Conservation (phyloP, 2,113 vertebrate species). For the Hypomesus transpacificus region DNA sequence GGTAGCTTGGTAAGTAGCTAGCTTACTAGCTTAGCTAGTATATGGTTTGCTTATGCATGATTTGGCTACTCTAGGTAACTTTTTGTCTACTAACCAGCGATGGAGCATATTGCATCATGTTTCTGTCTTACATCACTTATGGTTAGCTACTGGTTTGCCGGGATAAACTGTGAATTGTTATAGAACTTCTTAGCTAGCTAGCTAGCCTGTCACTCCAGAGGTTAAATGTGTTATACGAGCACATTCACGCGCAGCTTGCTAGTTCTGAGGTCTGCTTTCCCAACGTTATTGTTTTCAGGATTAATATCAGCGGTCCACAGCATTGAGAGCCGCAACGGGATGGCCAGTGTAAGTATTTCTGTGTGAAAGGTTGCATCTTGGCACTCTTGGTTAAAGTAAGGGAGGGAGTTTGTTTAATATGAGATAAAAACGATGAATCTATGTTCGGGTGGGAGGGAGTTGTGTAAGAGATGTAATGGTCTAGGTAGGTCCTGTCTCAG, state of each 20-base stretch:
- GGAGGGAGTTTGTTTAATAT: no score
- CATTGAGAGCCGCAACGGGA: constrained; percentile 46
- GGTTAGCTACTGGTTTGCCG: no score
- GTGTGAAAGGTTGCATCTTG: not conserved
- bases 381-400: no score
- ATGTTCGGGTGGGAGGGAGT: not conserved
- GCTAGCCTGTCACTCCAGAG: not conserved
- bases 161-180: no score
- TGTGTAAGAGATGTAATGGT: not conserved
- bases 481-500: no score
- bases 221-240: no score
- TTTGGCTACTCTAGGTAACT: no score
- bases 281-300: not conserved
- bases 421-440: not conserved
- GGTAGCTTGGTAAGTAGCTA: not conserved
- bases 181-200: not conserved
- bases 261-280: not conserved
- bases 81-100: no score
- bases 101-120: not conserved
- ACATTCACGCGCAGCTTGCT: not conserved
- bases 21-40: no score
- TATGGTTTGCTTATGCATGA: no score
- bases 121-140: no score
- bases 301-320: constrained; percentile 29
- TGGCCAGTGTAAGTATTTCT: constrained; percentile 60